Evolutionary conservation across 2,797 vertebrate species (phyloP), one percentile per base, ranked within the genome.

Genomic region (Malacoraja senta): DNA sequence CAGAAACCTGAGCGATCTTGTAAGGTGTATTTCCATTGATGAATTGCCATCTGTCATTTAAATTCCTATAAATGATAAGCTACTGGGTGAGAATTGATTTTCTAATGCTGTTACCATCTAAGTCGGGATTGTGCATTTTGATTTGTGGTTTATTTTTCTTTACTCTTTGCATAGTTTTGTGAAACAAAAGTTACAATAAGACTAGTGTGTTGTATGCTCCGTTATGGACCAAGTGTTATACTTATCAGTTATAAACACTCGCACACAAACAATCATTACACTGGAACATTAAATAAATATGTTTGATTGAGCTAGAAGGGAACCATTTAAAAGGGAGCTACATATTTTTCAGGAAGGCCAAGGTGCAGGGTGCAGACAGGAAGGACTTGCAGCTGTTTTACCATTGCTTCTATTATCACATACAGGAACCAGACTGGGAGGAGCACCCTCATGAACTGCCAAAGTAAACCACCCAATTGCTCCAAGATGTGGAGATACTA

Each of bases 341-440:
- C 1, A 8, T 32, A 68, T 68, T 68, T 21, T 9, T 88, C 63
- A 68, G 61, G 84, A 88, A 88, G 77, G 77, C 77, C 77, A 78
- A 32, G 8, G 8, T 88, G n/a, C 29, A 63, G 0, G 58, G 83
- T 63, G n/a, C 63, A 88, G 84, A 88, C 61, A 88, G 63, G 84
- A 88, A 88, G 84, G 84, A 63, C n/a, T 35, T 63, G 65, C 63
- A 68, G 84, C 84, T 88, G 84, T 9, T 65, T 68, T 35, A 88
- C 63, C 32, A n/a, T 58, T 86, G 58, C 26, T 63, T 88, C 61
- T 88, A 35, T 88, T 83, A 83, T 83, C 21, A 2, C 84, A 68
- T 88, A n/a, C 84, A 88, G 84, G 84, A 88, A 68, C 84, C 84
- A 88, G 84, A 68, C 84, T 88, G 32, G 65, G 84, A 35, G 84